phyloP scores from a whole-genome alignment of 2,888 invertebrate genomes.

The Ferdinandea cuprea region DNA sequence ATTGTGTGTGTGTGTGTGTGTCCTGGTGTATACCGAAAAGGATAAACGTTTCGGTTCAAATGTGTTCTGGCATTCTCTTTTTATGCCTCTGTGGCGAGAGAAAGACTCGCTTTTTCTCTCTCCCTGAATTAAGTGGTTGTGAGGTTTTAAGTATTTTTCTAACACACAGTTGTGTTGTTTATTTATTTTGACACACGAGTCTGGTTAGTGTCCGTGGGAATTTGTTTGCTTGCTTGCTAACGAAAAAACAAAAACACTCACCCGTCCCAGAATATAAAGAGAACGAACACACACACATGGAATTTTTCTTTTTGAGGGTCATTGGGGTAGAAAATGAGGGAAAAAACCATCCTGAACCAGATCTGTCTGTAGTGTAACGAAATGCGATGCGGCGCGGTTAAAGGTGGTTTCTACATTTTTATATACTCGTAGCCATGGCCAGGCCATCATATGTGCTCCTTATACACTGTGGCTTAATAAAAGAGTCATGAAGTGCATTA shows the following conservation, averaged over 20 bases:
- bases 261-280: slow-evolving; percentile 38
- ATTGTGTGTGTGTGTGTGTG: slow-evolving; percentile 40
- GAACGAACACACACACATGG: slow-evolving; percentile 9
- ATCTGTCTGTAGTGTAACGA: slow-evolving; percentile 35
- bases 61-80: slow-evolving; percentile 41
- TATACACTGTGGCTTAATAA: slow-evolving; percentile 29
- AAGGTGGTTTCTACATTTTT: slow-evolving; percentile 25
- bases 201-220: slow-evolving; percentile 66
- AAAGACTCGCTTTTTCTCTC: slow-evolving; percentile 16
- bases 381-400: slow-evolving; percentile 19
- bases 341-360: neutral
- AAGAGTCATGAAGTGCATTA: slow-evolving; percentile 30
- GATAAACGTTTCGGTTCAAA: slow-evolving; percentile 62
- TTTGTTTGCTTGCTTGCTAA: slow-evolving; percentile 49
- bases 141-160: slow-evolving; percentile 50
- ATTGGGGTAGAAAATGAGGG: slow-evolving; percentile 6
- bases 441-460: slow-evolving; percentile 31
- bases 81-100: slow-evolving; percentile 5
- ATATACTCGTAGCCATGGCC: slow-evolving; percentile 36
- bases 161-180: slow-evolving; percentile 21
- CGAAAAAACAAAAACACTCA: slow-evolving; percentile 11
- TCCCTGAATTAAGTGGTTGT: slow-evolving; percentile 68
- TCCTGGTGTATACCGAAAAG: too few relatives aligned
- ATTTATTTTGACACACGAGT: slow-evolving; percentile 69
- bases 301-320: slow-evolving; percentile 51